Base-by-base conservation (phyloP, 2,797 vertebrate genomes). In the Acrocephalus scirpaceus region DNA sequence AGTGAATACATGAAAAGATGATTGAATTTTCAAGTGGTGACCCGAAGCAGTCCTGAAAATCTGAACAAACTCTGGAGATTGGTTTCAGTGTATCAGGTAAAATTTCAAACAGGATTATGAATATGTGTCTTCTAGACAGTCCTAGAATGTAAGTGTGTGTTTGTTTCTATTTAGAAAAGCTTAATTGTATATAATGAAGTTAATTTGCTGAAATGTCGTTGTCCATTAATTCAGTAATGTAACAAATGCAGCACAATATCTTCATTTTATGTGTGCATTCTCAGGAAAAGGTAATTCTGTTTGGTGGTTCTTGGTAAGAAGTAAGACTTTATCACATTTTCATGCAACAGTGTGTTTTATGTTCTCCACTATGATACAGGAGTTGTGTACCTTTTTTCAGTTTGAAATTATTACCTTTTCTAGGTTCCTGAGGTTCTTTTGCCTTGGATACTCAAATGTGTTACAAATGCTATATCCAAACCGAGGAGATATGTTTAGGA, bases 401-500 rank as follows among this genome's bases (percentile, higher is more conserved):
- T 53, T 78, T 75, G 65, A 89, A 89, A 71, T 53, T 3, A 10
- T 54, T 81, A 21, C 40, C 8, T 47, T 76, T 26, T 61, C 21
- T 66, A 23, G 9, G 10, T 51, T 42, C 13, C 34, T 77, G 65
- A 82, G 16, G 34, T 77, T 79, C 51, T 91, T 88, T 48, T 51
- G 58, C 42, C 11, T 2, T 53, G 26, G 12, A 22, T 54, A n/a
- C 9, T 79, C 26, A 70, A 84, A 54, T 67, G 15, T 29, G 12
- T 78, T 87, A 34, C 5, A 80, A 78, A 42, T 32, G 9, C 40
- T 32, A 61, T 34, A 5, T 42, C 44, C 61, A 47, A 27, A 32
- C 19, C 7, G 16, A 26, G 3, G 26, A 29, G 25, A 16, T 19
- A 9, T 11, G 0, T 5, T 0, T 32, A 80, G 65, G 19, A 67